A percentile compares a stretch with the other conserved stretches of the same genome.
Conservation (phyloP, 2,113 vertebrate genomes). For the Dicerorhinus sumatrensis region DNA sequence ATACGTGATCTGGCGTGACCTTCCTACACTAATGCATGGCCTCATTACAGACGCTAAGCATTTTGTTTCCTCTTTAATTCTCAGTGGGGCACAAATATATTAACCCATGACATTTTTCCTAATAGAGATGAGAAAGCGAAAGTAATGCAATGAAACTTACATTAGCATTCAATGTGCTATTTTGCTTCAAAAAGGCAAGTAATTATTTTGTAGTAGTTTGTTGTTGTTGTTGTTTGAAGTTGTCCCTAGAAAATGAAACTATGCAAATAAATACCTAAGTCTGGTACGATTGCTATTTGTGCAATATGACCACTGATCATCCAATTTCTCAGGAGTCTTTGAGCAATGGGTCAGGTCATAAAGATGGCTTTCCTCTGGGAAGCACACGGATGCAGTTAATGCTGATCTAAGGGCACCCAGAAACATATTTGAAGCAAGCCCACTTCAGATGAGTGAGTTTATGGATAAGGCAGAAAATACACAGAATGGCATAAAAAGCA, state of each 20-base stretch:
- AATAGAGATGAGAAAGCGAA: slow-evolving; percentile 65
- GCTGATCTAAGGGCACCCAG: not conserved
- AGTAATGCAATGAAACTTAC: not conserved
- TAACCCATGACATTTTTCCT: slow-evolving; percentile 75
- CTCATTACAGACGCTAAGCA: slow-evolving; percentile 65
- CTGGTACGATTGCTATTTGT: not conserved
- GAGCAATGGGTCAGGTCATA: fast-evolving
- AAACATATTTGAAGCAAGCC: not conserved
- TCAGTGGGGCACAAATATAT: slow-evolving; percentile 73
- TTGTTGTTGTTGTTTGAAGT: not conserved
- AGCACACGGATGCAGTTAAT: not conserved
- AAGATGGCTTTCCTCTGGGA: not conserved
- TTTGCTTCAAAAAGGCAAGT: slow-evolving; percentile 50
- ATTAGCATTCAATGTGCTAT: not conserved
- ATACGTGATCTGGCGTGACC: not conserved
- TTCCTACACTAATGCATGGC: slow-evolving; percentile 56
- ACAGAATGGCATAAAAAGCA: not conserved
- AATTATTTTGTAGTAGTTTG: slow-evolving; percentile 11
- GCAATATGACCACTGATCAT: not conserved
- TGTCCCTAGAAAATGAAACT: slow-evolving; percentile 17
- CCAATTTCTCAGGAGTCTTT: not conserved
- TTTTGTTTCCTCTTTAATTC: slow-evolving; percentile 78
- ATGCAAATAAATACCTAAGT: not conserved
- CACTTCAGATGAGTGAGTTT: slow-evolving; percentile 12
- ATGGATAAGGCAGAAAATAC: slow-evolving; percentile 13